A percentile compares a stretch with the other conserved stretches of the same genome.
phyloP scores from a whole-genome alignment of 2,888 invertebrate genomes.

The Tetragonula carbonaria region DNA sequence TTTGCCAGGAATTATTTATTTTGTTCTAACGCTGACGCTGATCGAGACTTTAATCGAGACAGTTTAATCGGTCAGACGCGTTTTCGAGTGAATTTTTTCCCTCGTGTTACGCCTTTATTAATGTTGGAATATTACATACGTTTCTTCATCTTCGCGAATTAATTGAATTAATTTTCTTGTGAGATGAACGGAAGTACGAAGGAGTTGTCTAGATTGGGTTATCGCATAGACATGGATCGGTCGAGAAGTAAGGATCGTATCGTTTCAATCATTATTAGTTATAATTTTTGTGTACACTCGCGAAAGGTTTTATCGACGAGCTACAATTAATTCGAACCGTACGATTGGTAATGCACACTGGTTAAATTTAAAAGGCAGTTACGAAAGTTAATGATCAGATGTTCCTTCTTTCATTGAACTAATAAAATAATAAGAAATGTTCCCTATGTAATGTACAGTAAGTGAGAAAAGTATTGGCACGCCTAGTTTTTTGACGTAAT shows the following conservation, averaged over 20 bases:
- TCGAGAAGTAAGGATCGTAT: too few relatives aligned
- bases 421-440: too few relatives aligned
- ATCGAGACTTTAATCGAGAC: neutral
- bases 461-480: too few relatives aligned
- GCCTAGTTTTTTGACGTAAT: too few relatives aligned
- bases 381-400: neutral
- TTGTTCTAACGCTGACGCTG: neutral
- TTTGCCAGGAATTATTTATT: neutral
- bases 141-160: neutral
- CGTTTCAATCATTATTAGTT: neutral
- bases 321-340: neutral
- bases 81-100: too few relatives aligned
- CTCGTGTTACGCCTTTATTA: neutral
- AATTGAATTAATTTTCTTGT: neutral
- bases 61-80: neutral
- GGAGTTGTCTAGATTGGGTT: too few relatives aligned
- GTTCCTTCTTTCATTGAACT: neutral
- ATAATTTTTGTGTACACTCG: neutral
- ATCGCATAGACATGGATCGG: neutral
- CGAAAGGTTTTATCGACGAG: neutral
- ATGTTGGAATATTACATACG: neutral
- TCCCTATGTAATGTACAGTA: too few relatives aligned
- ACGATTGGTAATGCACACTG: too few relatives aligned
- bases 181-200: neutral
- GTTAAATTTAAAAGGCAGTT: neutral